Evolutionary conservation across 1,140 invertebrate species (phyloP).

Genomic region (Drosophila orosa): DNA sequence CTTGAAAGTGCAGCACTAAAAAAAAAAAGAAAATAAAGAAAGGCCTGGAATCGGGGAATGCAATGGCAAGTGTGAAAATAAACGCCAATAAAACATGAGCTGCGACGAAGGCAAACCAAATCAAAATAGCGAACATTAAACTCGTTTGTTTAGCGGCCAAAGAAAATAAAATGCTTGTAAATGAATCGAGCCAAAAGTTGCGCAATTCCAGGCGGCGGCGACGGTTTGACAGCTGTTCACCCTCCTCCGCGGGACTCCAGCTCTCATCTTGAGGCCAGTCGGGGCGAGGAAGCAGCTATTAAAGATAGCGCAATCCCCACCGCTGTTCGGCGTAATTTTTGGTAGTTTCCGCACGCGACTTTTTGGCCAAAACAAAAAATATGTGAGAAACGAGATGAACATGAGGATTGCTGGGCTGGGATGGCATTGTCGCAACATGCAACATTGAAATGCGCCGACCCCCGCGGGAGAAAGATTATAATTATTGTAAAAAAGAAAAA

Average conservation of each 20-base stretch:
- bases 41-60: conserved; percentile 24
- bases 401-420: conserved; percentile 9
- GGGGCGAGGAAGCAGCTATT: conserved; percentile 30
- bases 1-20: conserved; percentile 11
- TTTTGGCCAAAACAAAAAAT: conserved; percentile 13
- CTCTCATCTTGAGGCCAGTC: conserved; percentile 12
- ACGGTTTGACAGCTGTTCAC: conserved; percentile 33
- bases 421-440: conserved; percentile 55
- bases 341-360: conserved; percentile 70
- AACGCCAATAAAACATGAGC: conserved; percentile 38
- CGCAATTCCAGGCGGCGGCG: conserved; percentile 23
- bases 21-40: conserved; percentile 7
- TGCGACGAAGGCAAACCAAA: conserved; percentile 25
- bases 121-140: conserved; percentile 35
- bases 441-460: conserved; percentile 43
- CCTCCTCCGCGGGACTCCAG: conserved; percentile 16
- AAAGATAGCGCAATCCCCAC: conserved; percentile 50
- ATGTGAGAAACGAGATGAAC: conserved; percentile 11
- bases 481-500: conserved; percentile 9
- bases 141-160: conserved; percentile 31
- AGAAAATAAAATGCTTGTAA: conserved; percentile 27
- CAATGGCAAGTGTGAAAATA: conserved; percentile 46
- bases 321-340: conserved; percentile 37
- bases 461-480: conserved; percentile 27
- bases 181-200: conserved; percentile 27